These are phyloP conservation scores for Colinus virginianus DNA, from an alignment of 2,113 vertebrate species.

Conservation along the genomic window DNA sequence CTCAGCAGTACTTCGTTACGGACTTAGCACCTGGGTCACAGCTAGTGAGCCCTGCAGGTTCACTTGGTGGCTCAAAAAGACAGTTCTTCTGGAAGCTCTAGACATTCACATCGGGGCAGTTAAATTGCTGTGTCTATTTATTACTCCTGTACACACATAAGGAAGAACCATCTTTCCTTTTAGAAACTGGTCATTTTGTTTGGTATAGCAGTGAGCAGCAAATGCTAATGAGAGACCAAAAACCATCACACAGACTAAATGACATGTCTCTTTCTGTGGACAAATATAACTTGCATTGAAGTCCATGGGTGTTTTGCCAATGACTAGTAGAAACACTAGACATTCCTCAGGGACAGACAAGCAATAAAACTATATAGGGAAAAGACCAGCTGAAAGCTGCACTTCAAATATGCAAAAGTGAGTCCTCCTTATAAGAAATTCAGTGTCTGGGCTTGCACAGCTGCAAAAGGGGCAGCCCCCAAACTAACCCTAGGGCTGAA, in stretches of 20 bases:
- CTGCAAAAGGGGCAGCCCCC: not conserved
- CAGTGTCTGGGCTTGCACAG: not conserved
- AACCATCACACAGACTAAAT: conserved; percentile 34
- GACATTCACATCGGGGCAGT: not conserved
- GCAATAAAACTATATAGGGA: not conserved
- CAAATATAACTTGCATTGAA: conserved; percentile 20
- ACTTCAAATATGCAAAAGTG: not conserved
- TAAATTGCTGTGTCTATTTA: conserved; percentile 16
- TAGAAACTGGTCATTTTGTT: conserved; percentile 44
- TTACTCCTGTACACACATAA: not conserved
- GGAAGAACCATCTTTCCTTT: conserved; percentile 1
- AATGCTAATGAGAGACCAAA: conserved; percentile 18
- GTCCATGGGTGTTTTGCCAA: not conserved
- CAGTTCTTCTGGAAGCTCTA: not conserved
- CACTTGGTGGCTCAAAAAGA: not conserved
- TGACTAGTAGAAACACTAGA: not conserved
- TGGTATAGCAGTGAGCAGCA: conserved; percentile 1
- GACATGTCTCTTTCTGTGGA: not conserved
- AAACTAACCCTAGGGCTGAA: not conserved
- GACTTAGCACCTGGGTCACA: not conserved
- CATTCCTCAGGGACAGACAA: not conserved
- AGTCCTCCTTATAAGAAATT: not conserved
- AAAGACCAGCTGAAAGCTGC: not conserved
- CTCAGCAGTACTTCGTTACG: not conserved
- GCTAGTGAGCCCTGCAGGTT: not conserved